Evolutionary conservation across 2,888 invertebrate genomes (phyloP).

Genomic region (Oegoconia quadripuncta): DNA sequence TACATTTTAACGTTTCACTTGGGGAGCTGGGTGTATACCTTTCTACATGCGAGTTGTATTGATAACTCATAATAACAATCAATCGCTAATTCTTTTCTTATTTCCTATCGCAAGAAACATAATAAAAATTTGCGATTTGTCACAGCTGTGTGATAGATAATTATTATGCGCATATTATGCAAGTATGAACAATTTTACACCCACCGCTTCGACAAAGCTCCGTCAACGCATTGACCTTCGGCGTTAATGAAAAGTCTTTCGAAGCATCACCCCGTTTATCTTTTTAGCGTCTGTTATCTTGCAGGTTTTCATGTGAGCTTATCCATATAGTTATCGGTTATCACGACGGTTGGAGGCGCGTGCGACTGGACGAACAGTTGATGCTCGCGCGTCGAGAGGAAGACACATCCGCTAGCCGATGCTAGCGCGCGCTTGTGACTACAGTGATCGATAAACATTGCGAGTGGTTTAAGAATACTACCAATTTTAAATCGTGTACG

Average conservation of each 20-base stretch:
- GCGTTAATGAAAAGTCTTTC: conserved; percentile 3
- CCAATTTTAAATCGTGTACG: conserved; percentile 31
- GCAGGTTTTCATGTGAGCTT: conserved; percentile 49
- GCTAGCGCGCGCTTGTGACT: conserved; percentile 48
- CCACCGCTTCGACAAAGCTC: neutral
- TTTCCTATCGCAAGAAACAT: too few species aligned
- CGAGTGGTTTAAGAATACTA: conserved; percentile 47
- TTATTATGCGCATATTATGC: too few species aligned
- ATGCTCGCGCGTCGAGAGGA: conserved; percentile 71
- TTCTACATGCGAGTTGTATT: too few species aligned
- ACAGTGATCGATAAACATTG: conserved; percentile 45
- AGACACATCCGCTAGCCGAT: conserved; percentile 64
- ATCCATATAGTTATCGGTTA: conserved; percentile 64
- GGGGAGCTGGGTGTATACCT: too few species aligned
- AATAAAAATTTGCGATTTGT: too few species aligned
- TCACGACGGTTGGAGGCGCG: conserved; percentile 49
- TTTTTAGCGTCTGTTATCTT: conserved; percentile 33
- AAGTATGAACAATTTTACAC: neutral
- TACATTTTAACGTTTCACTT: too few species aligned
- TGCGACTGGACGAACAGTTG: conserved; percentile 58
- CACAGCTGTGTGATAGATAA: too few species aligned
- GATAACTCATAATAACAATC: too few species aligned
- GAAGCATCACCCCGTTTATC: conserved; percentile 1
- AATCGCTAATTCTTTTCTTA: too few species aligned
- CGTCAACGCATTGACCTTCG: conserved; percentile 2